Percentiles rank a stretch among this genome's conserved stretches.
Conservation (phyloP, 1,140 invertebrate species). For the Meloidogyne exigua region DNA sequence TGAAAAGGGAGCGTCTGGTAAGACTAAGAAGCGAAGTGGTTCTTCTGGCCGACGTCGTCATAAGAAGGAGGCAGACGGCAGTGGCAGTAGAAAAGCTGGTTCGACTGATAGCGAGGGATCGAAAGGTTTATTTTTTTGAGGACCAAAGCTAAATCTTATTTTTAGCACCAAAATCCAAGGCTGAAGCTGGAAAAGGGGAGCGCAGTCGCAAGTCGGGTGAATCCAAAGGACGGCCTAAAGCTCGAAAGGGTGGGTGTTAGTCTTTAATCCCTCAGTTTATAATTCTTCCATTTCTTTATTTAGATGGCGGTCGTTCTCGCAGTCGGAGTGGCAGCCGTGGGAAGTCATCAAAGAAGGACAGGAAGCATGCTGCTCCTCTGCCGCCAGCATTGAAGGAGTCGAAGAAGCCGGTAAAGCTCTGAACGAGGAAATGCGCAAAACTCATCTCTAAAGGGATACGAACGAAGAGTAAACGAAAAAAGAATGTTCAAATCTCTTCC, state of each 20-base stretch:
- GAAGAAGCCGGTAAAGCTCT: neutral
- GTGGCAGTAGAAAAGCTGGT: neutral
- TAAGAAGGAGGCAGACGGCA: neutral
- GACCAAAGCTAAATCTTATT: neutral
- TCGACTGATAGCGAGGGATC: neutral
- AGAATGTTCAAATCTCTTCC: neutral
- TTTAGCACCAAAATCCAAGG: neutral
- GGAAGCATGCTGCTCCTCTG: neutral
- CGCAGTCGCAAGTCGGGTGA: neutral
- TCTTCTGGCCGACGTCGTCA: neutral
- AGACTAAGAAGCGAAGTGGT: neutral
- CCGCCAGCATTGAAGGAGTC: neutral
- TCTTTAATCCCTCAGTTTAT: neutral
- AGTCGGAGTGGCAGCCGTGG: neutral
- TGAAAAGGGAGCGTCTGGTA: neutral
- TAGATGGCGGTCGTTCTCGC: neutral
- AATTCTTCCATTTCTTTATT: neutral
- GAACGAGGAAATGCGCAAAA: neutral
- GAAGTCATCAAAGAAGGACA: neutral
- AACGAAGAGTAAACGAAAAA: neutral
- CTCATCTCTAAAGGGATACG: neutral
- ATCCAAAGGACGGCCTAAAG: neutral
- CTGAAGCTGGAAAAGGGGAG: neutral
- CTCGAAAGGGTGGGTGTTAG: neutral
- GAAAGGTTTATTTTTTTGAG: neutral